Conservation (phyloP, 1,140 invertebrate species). For the Drosophila saltans region DNA sequence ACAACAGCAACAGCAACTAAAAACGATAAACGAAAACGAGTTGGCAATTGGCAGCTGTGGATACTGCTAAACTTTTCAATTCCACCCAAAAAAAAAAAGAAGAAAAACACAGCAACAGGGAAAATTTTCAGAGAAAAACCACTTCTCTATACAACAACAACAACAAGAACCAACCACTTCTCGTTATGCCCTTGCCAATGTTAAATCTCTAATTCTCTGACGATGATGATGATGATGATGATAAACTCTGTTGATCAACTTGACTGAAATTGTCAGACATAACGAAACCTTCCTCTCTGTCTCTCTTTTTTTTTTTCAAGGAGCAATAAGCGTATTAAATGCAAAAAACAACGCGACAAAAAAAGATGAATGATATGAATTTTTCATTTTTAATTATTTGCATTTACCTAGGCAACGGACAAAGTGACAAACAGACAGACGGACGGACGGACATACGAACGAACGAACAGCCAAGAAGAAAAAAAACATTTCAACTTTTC, state of each 20-base stretch:
- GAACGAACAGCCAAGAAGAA: background rate
- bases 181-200: background rate
- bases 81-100: too few species aligned
- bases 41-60: constrained; percentile 50
- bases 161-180: background rate
- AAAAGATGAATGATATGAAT: constrained; percentile 25
- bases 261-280: constrained; percentile 2
- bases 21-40: constrained; percentile 9
- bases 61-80: constrained; percentile 32
- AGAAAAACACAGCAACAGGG: too few species aligned
- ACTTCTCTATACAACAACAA: too few species aligned
- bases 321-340: constrained; percentile 10
- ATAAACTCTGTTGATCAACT: background rate
- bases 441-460: background rate
- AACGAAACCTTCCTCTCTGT: too few species aligned
- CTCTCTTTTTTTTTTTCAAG: background rate
- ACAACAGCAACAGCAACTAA: background rate
- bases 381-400: constrained; percentile 70
- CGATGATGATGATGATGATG: too few species aligned
- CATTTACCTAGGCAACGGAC: constrained; percentile 62
- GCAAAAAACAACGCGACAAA: background rate
- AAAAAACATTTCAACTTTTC: constrained; percentile 14
- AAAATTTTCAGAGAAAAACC: background rate
- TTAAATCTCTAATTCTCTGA: background rate
- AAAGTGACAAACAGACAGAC: background rate